Base-by-base conservation (phyloP, 1,140 invertebrate species). In the Magallana gigas region DNA sequence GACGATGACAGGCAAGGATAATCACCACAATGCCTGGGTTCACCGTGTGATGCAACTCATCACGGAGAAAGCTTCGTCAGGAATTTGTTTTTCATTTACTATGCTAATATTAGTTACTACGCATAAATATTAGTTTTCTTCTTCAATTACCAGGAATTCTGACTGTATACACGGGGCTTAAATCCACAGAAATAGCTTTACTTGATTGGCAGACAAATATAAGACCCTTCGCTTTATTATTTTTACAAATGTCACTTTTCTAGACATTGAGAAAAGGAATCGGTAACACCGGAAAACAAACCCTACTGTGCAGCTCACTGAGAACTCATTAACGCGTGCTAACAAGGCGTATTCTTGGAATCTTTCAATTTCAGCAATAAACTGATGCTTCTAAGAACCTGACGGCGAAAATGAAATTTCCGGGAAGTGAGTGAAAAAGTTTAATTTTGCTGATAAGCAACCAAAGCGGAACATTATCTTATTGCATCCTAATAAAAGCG, bases 281-380 rank as follows among this genome's bases (percentile, higher is more conserved):
- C 64, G n/a, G 64, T 71, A 23, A 1, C 7, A 23, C 64, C 7
- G 18, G 18, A 71, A 71, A 11, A 9, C n/a, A 29, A 71, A 7
- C 64, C 64, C 18, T 23, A 9, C 64, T 18, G 18, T 71, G 64
- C 6, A 71, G 36, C 18, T 0, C 64, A 7, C 18, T 7, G 18
- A 11, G 18, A 71, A 71, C 64, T 71, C 64, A 71, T 71, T 11
- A 71, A 29, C 64, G 64, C 64, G 64, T 18, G 64, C 64, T 71
- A 71, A 71, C 64, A 71, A 71, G 64, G 64, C 64, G 9, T 71
- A 71, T 71, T 71, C 29, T 9, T 29, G 64, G 64, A 71, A 23
- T 71, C 64, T 71, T 23, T 71, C 64, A 29, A 23, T 18, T 71
- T 18, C 36, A 48, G 36, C 36, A 48, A 48, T 48, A 48, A 48